Evolutionary conservation across 2,888 invertebrate genomes (phyloP), one percentile per base, ranked within the genome.

Genomic region (Germaria angustata): DNA sequence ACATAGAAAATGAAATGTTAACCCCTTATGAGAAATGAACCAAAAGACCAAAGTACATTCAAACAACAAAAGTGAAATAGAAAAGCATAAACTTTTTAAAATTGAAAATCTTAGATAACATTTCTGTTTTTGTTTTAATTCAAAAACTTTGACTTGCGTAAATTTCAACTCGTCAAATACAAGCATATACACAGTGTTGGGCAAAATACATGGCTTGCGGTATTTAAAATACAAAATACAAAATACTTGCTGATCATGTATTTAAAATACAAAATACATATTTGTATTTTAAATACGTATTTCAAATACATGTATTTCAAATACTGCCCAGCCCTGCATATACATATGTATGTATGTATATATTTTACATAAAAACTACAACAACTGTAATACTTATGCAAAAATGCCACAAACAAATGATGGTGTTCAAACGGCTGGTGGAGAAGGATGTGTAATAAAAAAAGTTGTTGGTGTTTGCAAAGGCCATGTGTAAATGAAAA

Each of bases 61-160:
- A 24, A 46, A 41, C 63, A 41, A 41, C 34, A 15, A 20, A 65
- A 53, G 7, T 15, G 13, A 76, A 59, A 61, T 1, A 39, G 39
- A 24, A 66, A 55, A 44, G 41, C 59, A 76, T 76, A 55, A 78
- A 69, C 63, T 66, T 82, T 76, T 66, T 75, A 22, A 79, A 76
- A 79, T 75, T 71, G 75, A 71, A 82, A 79, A 82, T 82, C 79
- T 79, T 53, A 82, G 82, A 82, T 82, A 79, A 82, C 24, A 82
- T 39, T 65, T 69, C 15, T n/a, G 20, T 55, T 69, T 53, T 49
- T 66, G 2, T 36, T 75, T 46, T 39, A 61, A 76, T 82, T 71
- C 32, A 61, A 75, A 75, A 82, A 79, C 66, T 79, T 82, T 65
- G 79, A 71, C 69, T 79, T 51, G 49, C 66, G 66, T 73, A 59